A percentile compares a stretch with the other conserved stretches of the same genome.
Conservation (phyloP, 2,797 vertebrate species). For the Pangasius macronema region DNA sequence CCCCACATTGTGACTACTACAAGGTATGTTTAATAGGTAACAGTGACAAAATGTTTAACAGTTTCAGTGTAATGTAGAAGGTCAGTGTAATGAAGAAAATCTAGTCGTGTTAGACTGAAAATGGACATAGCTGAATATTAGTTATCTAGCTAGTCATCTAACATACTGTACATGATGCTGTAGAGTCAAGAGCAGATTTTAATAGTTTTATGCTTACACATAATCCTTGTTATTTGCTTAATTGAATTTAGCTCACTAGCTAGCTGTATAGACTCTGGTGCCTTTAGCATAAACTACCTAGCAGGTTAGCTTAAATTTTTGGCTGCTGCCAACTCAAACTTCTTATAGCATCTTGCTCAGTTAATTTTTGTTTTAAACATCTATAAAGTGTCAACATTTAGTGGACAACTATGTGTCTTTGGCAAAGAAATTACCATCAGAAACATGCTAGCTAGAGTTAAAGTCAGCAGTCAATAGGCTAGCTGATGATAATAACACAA, state of each 20-base stretch:
- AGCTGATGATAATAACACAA: neutral
- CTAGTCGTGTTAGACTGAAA: neutral
- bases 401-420: no score
- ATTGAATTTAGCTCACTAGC: neutral
- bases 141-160: neutral
- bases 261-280: neutral
- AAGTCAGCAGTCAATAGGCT: neutral
- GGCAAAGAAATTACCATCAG: neutral
- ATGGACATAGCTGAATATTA: neutral
- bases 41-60: neutral
- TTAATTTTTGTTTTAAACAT: neutral
- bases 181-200: neutral
- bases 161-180: neutral
- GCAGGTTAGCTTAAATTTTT: neutral
- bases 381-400: neutral
- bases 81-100: neutral
- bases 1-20: neutral
- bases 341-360: neutral
- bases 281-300: neutral
- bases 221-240: neutral
- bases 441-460: neutral
- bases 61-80: neutral
- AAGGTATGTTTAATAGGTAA: neutral
- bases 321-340: neutral
- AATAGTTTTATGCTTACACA: neutral